Conservation (phyloP, 2,797 vertebrate species). For the Holocentrus rufus region DNA sequence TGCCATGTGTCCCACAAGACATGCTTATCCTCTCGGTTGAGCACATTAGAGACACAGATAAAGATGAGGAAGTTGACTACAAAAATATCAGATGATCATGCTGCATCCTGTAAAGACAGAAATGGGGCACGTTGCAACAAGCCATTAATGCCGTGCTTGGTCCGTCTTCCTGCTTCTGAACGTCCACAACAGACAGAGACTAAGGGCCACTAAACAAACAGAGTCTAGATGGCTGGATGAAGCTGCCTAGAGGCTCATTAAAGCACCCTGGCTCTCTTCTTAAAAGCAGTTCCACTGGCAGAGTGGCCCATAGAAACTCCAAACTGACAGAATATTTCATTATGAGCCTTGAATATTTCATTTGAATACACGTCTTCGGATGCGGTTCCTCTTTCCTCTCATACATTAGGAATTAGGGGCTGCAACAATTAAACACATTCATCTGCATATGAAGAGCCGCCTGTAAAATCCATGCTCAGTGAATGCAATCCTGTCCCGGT, state of each 20-base stretch:
- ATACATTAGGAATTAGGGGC: conserved; percentile 70
- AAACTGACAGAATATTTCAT: conserved; percentile 82
- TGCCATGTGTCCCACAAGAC: conserved; percentile 35
- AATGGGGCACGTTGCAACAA: conserved; percentile 44
- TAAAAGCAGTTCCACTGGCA: conserved; percentile 67
- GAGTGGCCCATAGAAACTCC: conserved; percentile 68
- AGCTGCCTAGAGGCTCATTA: conserved; percentile 71
- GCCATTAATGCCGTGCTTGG: conserved; percentile 50
- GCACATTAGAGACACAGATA: conserved; percentile 50
- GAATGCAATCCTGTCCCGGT: conserved; percentile 17
- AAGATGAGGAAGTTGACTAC: conserved; percentile 31
- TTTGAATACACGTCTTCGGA: conserved; percentile 71
- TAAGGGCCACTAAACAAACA: conserved; percentile 66
- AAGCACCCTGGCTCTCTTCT: conserved; percentile 60
- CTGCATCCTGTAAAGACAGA: conserved; percentile 39
- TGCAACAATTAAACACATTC: conserved; percentile 73
- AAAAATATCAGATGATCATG: conserved; percentile 42
- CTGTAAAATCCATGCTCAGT: conserved; percentile 38
- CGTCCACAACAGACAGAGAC: conserved; percentile 48
- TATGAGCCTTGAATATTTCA: conserved; percentile 79
- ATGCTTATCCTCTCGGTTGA: conserved; percentile 49
- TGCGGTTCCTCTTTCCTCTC: conserved; percentile 68
- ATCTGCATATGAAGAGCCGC: conserved; percentile 72
- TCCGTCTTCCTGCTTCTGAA: conserved; percentile 39
- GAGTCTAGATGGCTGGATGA: conserved; percentile 60